A percentile compares a stretch with the other conserved stretches of the same genome.
Conservation (phyloP, 1,140 invertebrate genomes). For the Watersipora subatra region DNA sequence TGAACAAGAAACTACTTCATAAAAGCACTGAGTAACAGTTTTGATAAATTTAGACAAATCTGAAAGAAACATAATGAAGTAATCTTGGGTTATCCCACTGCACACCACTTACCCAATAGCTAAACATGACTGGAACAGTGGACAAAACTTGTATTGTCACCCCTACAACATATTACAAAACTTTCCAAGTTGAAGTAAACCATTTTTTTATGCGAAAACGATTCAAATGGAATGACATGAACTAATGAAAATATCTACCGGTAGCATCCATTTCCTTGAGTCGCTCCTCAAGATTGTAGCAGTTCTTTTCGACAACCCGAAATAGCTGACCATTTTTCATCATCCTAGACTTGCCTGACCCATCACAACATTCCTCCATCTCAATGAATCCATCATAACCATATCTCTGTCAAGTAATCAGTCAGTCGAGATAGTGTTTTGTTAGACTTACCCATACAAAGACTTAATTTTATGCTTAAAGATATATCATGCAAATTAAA, state of each 20-base stretch:
- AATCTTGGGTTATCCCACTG: not conserved
- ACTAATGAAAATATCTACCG: no score
- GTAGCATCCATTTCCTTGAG: conserved; percentile 39
- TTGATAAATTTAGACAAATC: not conserved
- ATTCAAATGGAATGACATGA: no score
- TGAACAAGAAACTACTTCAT: not conserved
- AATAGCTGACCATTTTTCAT: conserved; percentile 48
- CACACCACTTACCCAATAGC: conserved; percentile 45
- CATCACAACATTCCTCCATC: conserved; percentile 37
- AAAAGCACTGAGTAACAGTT: not conserved
- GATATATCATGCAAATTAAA: not conserved
- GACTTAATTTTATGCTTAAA: not conserved
- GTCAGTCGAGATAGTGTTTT: not conserved
- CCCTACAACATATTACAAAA: conserved; percentile 25
- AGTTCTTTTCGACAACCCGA: conserved; percentile 46
- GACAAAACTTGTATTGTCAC: conserved; percentile 49
- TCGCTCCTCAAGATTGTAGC: conserved; percentile 42
- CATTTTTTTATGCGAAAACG: no score
- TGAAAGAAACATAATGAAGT: not conserved
- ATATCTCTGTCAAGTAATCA: conserved; percentile 38
- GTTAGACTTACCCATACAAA: not conserved
- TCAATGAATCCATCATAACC: conserved; percentile 49
- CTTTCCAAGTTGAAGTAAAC: no score
- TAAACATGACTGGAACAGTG: conserved; percentile 56
- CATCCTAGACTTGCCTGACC: conserved; percentile 42